Evolutionary conservation across 2,888 invertebrate genomes (phyloP), one percentile per base, ranked within the genome.

Genomic region (Odontocerum albicorne): DNA sequence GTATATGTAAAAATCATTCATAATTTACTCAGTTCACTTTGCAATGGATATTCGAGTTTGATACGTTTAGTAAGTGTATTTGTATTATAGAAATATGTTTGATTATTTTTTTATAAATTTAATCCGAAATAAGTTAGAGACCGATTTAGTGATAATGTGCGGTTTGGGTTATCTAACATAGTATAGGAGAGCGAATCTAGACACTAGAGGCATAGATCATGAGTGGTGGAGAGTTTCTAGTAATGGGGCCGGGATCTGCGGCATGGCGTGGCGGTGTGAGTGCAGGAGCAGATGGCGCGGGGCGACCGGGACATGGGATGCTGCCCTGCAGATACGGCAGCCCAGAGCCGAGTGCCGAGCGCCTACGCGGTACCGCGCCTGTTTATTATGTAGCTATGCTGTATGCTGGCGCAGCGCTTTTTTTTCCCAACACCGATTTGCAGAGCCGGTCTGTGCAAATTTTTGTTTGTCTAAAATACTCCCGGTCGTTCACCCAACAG

Each of bases 401-500:
- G 31, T 40, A 46, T 47, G 57, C 57, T 52, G 36, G 52, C 57
- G 57, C 57, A 57, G 52, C 52, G 42, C 42, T 43, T 49, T 55
- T 49, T 27, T 35, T 35, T 10, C 21, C 43, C n/a, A n/a, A 35
- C 53, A 42, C 33, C 31, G 36, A 49, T 49, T 32, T 53, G 55
- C 49, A 49, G 45, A 43, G 49, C 22, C 21, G 47, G 56, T 49
- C 55, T 44, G 54, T 60, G 60, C 57, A 60, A 60, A 60, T 56
- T 53, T 52, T 42, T 55, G 56, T 57, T 60, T 60, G 55, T 52
- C 57, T 46, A 60, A 57, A 51, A 56, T 56, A 52, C 56, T 38
- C 39, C 36, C 22, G 59, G 59, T 59, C 59, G 45, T 59, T 59
- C 59, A 59, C 59, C 55, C 59, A 42, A 17, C 49, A 49, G 43